These are phyloP conservation scores for Hyppa rectilinea DNA, from an alignment of 2,888 invertebrate genomes.

Conservation along the genomic window DNA sequence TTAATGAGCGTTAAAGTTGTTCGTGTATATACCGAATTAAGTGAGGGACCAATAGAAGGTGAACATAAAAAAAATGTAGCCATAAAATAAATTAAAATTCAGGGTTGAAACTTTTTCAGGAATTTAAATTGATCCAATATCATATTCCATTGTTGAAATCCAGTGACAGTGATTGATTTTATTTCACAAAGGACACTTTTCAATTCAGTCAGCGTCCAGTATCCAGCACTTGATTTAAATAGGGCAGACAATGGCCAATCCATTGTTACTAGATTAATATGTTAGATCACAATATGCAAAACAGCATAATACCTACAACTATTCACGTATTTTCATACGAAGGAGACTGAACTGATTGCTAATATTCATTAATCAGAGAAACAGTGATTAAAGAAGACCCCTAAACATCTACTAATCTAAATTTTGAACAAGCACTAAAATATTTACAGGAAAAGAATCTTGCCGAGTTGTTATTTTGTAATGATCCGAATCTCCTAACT, in stretches of 20 bases:
- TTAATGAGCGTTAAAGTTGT: conserved; percentile 1
- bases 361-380: neutral
- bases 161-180: neutral
- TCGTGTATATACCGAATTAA: neutral
- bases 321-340: neutral
- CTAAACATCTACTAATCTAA: too few relatives aligned
- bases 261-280: neutral
- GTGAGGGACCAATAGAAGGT: neutral
- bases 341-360: neutral
- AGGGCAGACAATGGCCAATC: neutral
- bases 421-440: too few relatives aligned
- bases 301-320: neutral
- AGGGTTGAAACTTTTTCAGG: too few relatives aligned
- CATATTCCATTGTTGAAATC: neutral
- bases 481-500: too few relatives aligned
- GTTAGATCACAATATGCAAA: neutral
- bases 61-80: neutral
- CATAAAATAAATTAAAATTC: too few relatives aligned
- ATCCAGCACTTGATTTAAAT: neutral
- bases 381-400: neutral
- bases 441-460: too few relatives aligned
- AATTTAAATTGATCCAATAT: neutral
- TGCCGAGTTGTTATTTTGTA: too few relatives aligned
- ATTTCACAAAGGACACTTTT: neutral
- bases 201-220: too few relatives aligned